These are phyloP conservation scores for Antheraea mylitta DNA, from an alignment of 1,140 invertebrate species.

Conservation along the genomic window DNA sequence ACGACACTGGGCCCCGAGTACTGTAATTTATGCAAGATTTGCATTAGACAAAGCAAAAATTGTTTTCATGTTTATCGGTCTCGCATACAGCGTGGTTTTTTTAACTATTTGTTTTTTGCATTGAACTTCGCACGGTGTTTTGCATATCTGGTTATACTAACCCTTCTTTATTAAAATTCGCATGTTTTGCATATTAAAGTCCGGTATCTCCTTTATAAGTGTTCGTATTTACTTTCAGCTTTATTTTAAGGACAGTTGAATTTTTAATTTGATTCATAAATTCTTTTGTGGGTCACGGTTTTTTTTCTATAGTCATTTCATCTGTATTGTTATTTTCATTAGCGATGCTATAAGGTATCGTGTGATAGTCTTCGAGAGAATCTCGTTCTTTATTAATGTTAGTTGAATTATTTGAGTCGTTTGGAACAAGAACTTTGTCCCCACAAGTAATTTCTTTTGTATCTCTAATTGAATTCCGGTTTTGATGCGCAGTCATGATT, in stretches of 20 bases:
- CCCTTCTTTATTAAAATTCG: conserved; percentile 48
- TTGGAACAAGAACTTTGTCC: conserved; percentile 40
- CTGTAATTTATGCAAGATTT: conserved; percentile 57
- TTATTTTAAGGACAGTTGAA: conserved; percentile 70
- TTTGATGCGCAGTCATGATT: conserved; percentile 66
- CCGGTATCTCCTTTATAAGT: conserved; percentile 19
- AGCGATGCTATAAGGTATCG: conserved; percentile 62
- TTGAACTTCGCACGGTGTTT: conserved; percentile 74
- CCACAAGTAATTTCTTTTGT: conserved; percentile 63
- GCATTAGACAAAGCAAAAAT: conserved; percentile 61
- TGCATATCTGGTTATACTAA: conserved; percentile 65
- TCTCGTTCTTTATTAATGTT: conserved; percentile 31
- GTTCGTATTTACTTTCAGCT: conserved; percentile 62
- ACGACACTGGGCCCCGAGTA: conserved; percentile 29
- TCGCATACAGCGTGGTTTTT: conserved; percentile 69
- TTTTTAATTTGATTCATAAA: conserved; percentile 68
- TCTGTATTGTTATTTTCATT: conserved; percentile 61
- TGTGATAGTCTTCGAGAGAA: conserved; percentile 41
- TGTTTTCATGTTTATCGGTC: conserved; percentile 73
- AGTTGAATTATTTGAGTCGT: conserved; percentile 69
- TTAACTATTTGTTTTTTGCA: conserved; percentile 71
- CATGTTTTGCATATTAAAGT: conserved; percentile 70
- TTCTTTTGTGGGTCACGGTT: conserved; percentile 59
- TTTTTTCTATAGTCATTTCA: conserved; percentile 51
- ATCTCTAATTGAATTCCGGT: conserved; percentile 74